Percentiles rank a stretch among this genome's conserved stretches.
Evolutionary conservation across 2,113 vertebrate genomes (phyloP).

Genomic region (Ptyas mucosa): DNA sequence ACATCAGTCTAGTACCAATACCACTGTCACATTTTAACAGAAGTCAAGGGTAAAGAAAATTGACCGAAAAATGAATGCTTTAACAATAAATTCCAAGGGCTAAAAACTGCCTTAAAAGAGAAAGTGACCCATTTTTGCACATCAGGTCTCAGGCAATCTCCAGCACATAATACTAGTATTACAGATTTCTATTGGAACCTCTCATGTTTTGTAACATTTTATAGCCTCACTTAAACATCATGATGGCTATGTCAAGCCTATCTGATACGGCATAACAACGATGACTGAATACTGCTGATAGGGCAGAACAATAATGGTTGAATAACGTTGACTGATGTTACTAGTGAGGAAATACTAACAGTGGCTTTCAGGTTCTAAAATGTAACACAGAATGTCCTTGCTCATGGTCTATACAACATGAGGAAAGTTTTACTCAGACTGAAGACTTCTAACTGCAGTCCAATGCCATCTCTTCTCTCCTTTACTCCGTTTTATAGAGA

Average conservation of each 20-base stretch:
- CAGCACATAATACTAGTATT: not conserved
- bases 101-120: not conserved
- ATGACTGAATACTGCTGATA: not conserved
- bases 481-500: not conserved
- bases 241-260: not conserved
- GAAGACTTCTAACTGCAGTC: not conserved
- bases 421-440: not conserved
- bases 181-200: not conserved
- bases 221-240: not conserved
- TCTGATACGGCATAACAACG: not conserved
- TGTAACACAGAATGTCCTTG: not conserved
- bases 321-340: not conserved
- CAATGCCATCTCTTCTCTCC: not conserved
- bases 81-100: not conserved
- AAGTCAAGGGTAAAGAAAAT: not conserved
- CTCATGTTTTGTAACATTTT: not conserved
- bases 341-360: not conserved
- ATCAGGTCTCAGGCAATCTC: not conserved
- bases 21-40: not conserved
- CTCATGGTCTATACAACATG: not conserved
- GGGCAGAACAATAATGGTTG: not conserved
- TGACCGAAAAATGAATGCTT: not conserved
- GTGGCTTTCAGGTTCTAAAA: not conserved
- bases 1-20: not conserved
- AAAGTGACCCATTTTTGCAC: not conserved